Base-by-base conservation (phyloP, 2,888 invertebrate species). In the Ennomos fuscantarius region DNA sequence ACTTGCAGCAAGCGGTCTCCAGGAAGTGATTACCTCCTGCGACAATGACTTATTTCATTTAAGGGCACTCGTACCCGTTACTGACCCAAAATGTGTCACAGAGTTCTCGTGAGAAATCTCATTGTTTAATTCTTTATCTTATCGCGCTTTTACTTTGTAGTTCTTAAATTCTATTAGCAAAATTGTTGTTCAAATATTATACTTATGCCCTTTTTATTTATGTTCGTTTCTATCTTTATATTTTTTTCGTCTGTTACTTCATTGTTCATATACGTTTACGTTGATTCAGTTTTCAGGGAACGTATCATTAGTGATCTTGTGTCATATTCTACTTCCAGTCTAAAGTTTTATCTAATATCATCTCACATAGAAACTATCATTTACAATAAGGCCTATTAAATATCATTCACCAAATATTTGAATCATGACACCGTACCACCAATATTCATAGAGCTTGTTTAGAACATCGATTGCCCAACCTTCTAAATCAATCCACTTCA, bases 1-100 rank as follows among this genome's bases (percentile, higher is more conserved):
- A 55, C 61, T 63, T 66, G 69, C 72, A 65, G 44, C 32, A 31
- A 37, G 37, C 60, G 63, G 63, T 65, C 72, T 77, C 75, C 72
- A 74, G 79, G 79, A 78, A 78, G 71, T 68, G 43, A 72, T 76
- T 73, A 78, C 65, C 66, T 71, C 70, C 62, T 69, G 66, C 65
- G 72, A 73, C 75, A 74, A 73, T 72, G 69, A 65, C 69, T 75
- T 76, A 78, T 78, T 72, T 66, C 65, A 63, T 66, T 60, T 52
- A 39, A 68, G 65, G 63, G 51, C 62, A 60, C 66, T 70, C 65
- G 51, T 55, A 56, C 51, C 55, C 55, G 65, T 69, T 65, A 60
- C 56, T 67, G 66, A 67, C 69, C 74, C 66, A 62, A 61, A 46
- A 59, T 62, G 68, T 67, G 35, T 65, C 66, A 65, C 44, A 9